Percentiles rank a stretch among this genome's conserved stretches.
These are phyloP conservation scores for Tethea ocularis DNA, from an alignment of 2,888 invertebrate species.

Conservation along the genomic window DNA sequence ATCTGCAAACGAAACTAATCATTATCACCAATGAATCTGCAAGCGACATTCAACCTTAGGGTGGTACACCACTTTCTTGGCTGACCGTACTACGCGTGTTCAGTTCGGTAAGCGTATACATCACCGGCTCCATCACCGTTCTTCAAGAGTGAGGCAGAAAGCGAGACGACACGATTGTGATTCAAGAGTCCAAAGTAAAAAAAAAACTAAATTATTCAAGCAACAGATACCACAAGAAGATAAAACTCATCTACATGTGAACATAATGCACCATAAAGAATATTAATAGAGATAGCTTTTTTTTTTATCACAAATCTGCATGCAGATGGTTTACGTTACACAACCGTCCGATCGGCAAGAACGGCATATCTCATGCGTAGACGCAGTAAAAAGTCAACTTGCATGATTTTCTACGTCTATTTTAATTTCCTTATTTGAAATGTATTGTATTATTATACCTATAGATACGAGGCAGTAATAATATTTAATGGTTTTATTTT, in stretches of 20 bases:
- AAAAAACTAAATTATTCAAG: no score
- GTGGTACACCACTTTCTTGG: no score
- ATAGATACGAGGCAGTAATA: slow-evolving; percentile 2
- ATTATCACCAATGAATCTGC: no score
- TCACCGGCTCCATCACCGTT: no score
- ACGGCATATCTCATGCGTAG: slow-evolving; percentile 28
- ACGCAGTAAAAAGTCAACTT: slow-evolving; percentile 15
- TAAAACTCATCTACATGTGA: neutral
- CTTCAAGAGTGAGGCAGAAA: no score
- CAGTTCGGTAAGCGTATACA: no score
- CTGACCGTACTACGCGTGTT: no score
- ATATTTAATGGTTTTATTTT: neutral
- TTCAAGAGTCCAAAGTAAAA: no score
- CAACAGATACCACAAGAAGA: neutral
- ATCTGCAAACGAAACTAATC: no score
- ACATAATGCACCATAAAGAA: slow-evolving; percentile 28
- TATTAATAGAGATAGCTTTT: slow-evolving; percentile 20
- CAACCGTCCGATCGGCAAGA: slow-evolving; percentile 26
- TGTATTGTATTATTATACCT: neutral
- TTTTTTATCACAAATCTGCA: slow-evolving; percentile 25
- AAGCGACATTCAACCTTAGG: no score
- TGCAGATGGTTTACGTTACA: slow-evolving; percentile 24
- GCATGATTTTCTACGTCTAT: neutral
- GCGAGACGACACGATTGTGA: no score
- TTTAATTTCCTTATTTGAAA: slow-evolving; percentile 6